Percentiles rank a stretch among this genome's conserved stretches.
These are phyloP conservation scores for Stratiomys singularior DNA, from an alignment of 2,888 invertebrate genomes.

Conservation along the genomic window DNA sequence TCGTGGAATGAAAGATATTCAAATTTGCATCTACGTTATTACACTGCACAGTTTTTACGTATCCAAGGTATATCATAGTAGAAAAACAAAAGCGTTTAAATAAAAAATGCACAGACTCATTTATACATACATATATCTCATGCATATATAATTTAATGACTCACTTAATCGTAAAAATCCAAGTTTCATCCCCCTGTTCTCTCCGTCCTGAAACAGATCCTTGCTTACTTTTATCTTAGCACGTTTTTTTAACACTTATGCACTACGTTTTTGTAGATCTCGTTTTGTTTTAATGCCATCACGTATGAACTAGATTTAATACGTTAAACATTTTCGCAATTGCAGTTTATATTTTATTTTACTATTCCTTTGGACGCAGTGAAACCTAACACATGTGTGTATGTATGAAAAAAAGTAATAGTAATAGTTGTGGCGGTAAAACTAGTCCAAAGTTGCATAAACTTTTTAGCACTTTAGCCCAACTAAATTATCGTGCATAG, in stretches of 20 bases:
- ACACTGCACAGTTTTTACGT: too few species aligned
- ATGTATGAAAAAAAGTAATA: not conserved
- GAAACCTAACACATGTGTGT: not conserved
- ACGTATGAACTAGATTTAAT: constrained; percentile 7
- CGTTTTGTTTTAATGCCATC: not conserved
- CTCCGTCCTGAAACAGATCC: too few species aligned
- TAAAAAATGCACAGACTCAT: too few species aligned
- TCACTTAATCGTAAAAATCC: too few species aligned
- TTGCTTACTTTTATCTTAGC: not conserved
- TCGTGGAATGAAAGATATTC: too few species aligned
- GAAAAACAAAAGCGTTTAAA: too few species aligned
- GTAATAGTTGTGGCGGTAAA: not conserved
- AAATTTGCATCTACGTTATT: too few species aligned
- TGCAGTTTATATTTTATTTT: not conserved
- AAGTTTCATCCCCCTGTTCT: too few species aligned
- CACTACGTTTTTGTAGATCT: not conserved
- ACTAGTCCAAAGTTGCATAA: constrained; percentile 11
- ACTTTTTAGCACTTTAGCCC: not conserved
- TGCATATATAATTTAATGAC: too few species aligned
- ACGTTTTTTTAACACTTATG: not conserved
- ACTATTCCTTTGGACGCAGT: not conserved
- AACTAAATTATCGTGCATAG: too few species aligned
- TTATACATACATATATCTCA: too few species aligned
- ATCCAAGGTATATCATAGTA: too few species aligned
- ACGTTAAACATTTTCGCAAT: not conserved